These are phyloP conservation scores for Lagodon rhomboides DNA, from an alignment of 2,797 vertebrate species.

Conservation along the genomic window DNA sequence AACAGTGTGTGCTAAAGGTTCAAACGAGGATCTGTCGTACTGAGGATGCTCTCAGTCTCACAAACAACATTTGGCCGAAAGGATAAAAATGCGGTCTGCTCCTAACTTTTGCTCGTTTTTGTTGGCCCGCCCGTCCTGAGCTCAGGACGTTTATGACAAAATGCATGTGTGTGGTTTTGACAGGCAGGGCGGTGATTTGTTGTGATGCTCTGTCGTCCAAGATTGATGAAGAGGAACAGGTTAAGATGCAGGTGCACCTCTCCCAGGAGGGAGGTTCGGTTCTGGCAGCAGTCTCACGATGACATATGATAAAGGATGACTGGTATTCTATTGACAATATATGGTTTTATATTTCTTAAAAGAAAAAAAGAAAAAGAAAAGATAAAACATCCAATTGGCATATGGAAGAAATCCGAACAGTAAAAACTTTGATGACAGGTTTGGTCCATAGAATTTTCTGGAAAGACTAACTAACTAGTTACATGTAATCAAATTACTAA, in stretches of 20 bases:
- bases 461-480: not conserved
- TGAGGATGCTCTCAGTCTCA: not conserved
- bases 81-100: not conserved
- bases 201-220: conserved; percentile 17
- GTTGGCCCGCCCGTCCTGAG: not conserved
- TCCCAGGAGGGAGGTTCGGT: conserved; percentile 4
- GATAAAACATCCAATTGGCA: too few species aligned
- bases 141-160: conserved; percentile 1
- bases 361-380: too few species aligned
- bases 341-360: not conserved
- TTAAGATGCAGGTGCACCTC: conserved; percentile 36
- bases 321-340: not conserved
- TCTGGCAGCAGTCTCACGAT: conserved; percentile 18
- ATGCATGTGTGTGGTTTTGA: not conserved
- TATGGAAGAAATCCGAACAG: not conserved
- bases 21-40: not conserved
- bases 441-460: not conserved
- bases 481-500: too few species aligned
- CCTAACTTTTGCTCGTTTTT: not conserved
- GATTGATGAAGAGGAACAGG: conserved; percentile 41
- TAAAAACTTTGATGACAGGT: not conserved
- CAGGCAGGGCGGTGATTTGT: conserved; percentile 18
- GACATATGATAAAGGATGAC: conserved; percentile 18
- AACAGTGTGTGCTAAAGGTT: not conserved
- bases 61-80: not conserved